A percentile compares a stretch with the other conserved stretches of the same genome.
phyloP scores from a whole-genome alignment of 2,888 invertebrate species.

The Aleiodes leptofemur region DNA sequence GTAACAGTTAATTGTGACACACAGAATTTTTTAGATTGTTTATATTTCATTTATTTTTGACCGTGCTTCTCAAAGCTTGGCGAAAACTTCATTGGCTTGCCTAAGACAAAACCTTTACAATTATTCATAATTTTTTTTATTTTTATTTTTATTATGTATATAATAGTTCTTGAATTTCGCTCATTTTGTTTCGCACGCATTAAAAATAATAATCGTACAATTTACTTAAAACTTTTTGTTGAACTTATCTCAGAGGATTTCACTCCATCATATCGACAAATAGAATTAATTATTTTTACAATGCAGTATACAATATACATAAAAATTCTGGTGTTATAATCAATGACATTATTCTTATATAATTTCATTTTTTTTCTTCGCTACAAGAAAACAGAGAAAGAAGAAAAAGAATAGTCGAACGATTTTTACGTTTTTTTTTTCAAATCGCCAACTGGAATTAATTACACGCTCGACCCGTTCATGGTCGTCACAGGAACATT shows the following conservation, averaged over 20 bases:
- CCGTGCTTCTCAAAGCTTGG: slow-evolving; percentile 41
- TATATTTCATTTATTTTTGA: slow-evolving; percentile 35
- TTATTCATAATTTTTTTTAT: slow-evolving; percentile 37
- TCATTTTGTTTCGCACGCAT: slow-evolving; percentile 35
- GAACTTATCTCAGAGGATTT: slow-evolving; percentile 27
- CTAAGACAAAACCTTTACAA: slow-evolving; percentile 43
- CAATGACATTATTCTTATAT: background rate
- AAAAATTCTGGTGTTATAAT: slow-evolving; percentile 21
- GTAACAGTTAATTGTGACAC: slow-evolving; percentile 52
- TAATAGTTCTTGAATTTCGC: slow-evolving; percentile 32
- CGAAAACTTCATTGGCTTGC: slow-evolving; percentile 37
- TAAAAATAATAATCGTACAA: slow-evolving; percentile 40
- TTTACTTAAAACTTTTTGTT: slow-evolving; percentile 39
- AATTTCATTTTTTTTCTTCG: background rate
- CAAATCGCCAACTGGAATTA: slow-evolving; percentile 31
- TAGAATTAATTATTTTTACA: slow-evolving; percentile 6
- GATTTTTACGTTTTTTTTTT: slow-evolving; percentile 20
- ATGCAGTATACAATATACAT: slow-evolving; percentile 31
- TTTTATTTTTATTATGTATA: slow-evolving; percentile 38
- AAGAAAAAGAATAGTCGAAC: background rate
- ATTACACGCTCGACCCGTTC: slow-evolving; percentile 25
- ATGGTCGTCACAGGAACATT: slow-evolving; percentile 24
- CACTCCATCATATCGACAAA: background rate
- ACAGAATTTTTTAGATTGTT: slow-evolving; percentile 49
- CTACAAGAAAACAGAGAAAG: background rate